Conservation (phyloP, 2,113 vertebrate genomes). For the Ciconia maguari region DNA sequence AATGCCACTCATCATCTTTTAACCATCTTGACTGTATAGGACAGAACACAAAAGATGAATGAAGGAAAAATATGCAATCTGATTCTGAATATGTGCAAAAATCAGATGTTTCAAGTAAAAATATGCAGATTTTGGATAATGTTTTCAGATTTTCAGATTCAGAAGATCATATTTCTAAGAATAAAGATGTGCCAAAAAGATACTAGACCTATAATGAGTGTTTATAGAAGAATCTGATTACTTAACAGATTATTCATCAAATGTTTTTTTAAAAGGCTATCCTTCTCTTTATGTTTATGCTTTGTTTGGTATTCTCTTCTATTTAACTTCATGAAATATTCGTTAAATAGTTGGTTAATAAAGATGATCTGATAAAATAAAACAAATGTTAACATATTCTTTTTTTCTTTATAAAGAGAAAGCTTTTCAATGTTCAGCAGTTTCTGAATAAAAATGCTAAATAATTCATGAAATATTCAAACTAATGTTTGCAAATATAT, state of each 20-base stretch:
- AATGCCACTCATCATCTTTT: not conserved
- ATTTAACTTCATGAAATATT: not conserved
- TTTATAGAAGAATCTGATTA: not conserved
- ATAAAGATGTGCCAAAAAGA: not conserved
- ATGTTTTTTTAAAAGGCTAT: not conserved
- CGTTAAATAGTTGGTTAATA: not conserved
- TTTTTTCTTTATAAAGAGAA: not conserved
- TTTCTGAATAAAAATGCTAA: not conserved
- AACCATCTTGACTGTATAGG: not conserved
- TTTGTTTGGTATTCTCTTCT: not conserved
- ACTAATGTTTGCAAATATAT: constrained; percentile 27
- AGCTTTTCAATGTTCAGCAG: not conserved
- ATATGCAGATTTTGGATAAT: not conserved
- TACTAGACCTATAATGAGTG: not conserved
- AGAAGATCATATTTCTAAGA: not conserved
- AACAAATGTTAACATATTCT: not conserved
- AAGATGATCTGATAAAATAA: not conserved
- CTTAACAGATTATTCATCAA: not conserved
- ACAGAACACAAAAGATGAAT: not conserved
- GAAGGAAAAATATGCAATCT: not conserved
- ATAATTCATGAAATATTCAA: not conserved
- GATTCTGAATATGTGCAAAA: not conserved
- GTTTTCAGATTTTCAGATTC: not conserved
- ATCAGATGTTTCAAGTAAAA: not conserved
- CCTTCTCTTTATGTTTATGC: not conserved